phyloP scores from a whole-genome alignment of 1,140 invertebrate genomes.

The Eueides isabella region DNA sequence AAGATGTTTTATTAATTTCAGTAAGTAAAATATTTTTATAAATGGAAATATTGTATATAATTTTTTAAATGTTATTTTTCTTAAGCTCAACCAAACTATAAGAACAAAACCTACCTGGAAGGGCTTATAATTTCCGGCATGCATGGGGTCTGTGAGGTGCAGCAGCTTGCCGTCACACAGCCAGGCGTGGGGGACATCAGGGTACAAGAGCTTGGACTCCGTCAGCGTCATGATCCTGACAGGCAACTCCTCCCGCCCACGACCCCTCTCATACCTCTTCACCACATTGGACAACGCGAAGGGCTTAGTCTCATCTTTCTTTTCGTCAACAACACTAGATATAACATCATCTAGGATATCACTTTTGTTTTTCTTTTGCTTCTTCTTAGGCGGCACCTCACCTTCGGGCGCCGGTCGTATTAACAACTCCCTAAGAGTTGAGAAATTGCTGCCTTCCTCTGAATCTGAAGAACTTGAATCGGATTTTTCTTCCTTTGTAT shows the following conservation, averaged over 20 bases:
- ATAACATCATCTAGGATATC: conserved; percentile 89
- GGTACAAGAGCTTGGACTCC: conserved; percentile 90
- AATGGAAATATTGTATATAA: no score
- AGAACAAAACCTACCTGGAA: conserved; percentile 87
- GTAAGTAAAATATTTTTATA: no score
- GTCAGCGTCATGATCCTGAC: conserved; percentile 93
- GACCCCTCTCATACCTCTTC: conserved; percentile 83
- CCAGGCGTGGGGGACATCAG: conserved; percentile 91
- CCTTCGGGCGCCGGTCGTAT: conserved; percentile 88
- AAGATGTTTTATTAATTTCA: no score
- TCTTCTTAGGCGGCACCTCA: conserved; percentile 78
- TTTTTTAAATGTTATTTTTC: no score
- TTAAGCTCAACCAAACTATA: no score
- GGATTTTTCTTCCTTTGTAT: conserved; percentile 82
- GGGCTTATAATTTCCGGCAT: conserved; percentile 92
- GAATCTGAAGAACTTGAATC: conserved; percentile 85
- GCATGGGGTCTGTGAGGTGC: conserved; percentile 91
- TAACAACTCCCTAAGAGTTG: conserved; percentile 91
- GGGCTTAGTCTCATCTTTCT: conserved; percentile 81
- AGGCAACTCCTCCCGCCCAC: conserved; percentile 80
- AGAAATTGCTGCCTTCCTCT: conserved; percentile 89
- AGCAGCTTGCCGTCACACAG: conserved; percentile 95
- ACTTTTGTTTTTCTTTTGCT: conserved; percentile 82
- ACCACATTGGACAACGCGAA: conserved; percentile 89
- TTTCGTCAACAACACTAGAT: conserved; percentile 90